phyloP scores from a whole-genome alignment of 2,888 invertebrate species.

The Eilema sororculum region DNA sequence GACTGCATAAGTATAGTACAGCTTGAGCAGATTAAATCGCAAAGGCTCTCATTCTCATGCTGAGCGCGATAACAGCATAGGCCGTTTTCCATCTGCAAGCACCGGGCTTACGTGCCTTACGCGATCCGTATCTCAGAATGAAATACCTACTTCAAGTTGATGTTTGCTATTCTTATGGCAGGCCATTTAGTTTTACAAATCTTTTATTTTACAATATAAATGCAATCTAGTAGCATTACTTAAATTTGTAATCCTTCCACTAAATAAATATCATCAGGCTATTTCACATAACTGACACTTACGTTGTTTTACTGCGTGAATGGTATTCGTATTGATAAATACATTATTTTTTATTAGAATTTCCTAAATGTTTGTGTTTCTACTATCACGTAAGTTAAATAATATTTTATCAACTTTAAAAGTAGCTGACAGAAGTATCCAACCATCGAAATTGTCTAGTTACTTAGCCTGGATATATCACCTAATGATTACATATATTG shows the following conservation, averaged over 20 bases:
- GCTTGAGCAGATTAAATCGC: conserved; percentile 74
- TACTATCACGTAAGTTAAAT: too few relatives aligned
- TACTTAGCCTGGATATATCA: too few relatives aligned
- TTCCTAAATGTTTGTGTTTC: too few relatives aligned
- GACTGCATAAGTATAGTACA: conserved; percentile 58
- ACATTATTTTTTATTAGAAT: too few relatives aligned
- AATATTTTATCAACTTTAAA: too few relatives aligned
- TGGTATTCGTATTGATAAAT: too few relatives aligned
- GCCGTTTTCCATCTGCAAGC: conserved; percentile 60
- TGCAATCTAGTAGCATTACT: background rate
- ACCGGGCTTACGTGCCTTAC: conserved; percentile 54
- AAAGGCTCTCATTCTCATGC: conserved; percentile 71
- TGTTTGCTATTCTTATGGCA: conserved; percentile 25
- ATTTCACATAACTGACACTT: background rate
- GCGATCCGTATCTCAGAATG: conserved; percentile 49
- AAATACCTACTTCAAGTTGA: conserved; percentile 49
- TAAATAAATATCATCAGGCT: background rate
- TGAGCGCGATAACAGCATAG: conserved; percentile 64
- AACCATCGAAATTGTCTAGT: too few relatives aligned
- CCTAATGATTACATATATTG: too few relatives aligned
- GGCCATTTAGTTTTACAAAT: conserved; percentile 3
- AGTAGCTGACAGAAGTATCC: too few relatives aligned
- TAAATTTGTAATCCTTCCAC: background rate
- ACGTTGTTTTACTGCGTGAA: background rate
- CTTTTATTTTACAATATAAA: background rate